A percentile compares a stretch with the other conserved stretches of the same genome.
These are phyloP conservation scores for Cavia aperea DNA, from an alignment of 2,113 vertebrate genomes.

Conservation along the genomic window DNA sequence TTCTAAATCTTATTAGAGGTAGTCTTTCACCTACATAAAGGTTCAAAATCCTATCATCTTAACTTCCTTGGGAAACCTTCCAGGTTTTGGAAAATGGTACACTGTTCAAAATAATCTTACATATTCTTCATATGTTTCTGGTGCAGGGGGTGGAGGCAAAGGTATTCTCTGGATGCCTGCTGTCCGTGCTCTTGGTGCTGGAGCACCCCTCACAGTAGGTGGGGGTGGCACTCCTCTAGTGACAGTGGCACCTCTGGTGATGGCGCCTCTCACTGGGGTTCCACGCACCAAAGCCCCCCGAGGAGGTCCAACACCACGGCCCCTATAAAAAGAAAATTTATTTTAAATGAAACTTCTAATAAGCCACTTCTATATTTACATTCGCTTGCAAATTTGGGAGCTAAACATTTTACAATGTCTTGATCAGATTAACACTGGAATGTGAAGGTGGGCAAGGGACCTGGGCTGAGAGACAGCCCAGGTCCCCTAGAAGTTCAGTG, in stretches of 20 bases:
- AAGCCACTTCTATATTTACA: neutral
- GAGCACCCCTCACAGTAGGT: constrained; percentile 80
- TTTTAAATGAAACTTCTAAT: constrained; percentile 7
- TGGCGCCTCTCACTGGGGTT: constrained; percentile 82
- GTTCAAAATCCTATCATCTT: neutral
- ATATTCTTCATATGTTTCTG: constrained; percentile 90
- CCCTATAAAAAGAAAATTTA: constrained; percentile 74
- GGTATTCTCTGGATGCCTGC: constrained; percentile 89
- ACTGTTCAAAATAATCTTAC: constrained; percentile 75
- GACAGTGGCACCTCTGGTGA: constrained; percentile 82
- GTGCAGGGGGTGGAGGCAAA: constrained; percentile 81
- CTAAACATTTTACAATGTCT: constrained; percentile 2
- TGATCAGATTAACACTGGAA: neutral
- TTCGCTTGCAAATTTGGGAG: constrained; percentile 28
- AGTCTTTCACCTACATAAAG: neutral
- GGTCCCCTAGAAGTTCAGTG: neutral
- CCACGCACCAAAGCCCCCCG: constrained; percentile 86
- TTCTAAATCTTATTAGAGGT: constrained; percentile 11
- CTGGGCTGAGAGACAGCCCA: neutral
- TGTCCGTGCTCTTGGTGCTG: constrained; percentile 83
- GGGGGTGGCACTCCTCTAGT: constrained; percentile 84
- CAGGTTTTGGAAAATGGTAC: constrained; percentile 1
- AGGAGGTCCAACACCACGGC: constrained; percentile 88
- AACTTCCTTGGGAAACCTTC: constrained; percentile 30
- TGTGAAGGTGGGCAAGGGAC: neutral